Evolutionary conservation across 2,113 vertebrate species (phyloP).

Genomic region (Castor canadensis): DNA sequence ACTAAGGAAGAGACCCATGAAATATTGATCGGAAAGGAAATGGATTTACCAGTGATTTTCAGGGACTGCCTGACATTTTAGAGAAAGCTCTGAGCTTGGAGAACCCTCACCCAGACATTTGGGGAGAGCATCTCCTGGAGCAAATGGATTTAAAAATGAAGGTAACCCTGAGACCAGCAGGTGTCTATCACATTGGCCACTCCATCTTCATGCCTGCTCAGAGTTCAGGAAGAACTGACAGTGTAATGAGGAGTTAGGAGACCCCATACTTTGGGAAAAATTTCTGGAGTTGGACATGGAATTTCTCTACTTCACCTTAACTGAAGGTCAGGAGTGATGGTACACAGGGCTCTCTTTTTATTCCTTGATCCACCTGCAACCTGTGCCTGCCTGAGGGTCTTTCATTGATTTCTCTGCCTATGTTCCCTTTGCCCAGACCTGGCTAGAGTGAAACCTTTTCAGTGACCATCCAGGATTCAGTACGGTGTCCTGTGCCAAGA

Average conservation of each 20-base stretch:
- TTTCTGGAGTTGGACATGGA: background rate
- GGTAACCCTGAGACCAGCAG: background rate
- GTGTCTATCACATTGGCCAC: fast-evolving
- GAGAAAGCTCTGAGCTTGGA: background rate
- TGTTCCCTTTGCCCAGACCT: no score
- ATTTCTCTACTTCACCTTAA: background rate
- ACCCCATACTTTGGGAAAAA: background rate
- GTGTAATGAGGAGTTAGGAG: background rate
- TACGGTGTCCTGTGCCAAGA: background rate
- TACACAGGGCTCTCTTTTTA: background rate
- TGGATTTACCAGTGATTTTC: fast-evolving
- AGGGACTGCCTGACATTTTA: background rate
- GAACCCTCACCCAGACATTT: background rate
- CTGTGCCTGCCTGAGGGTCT: background rate
- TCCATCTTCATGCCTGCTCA: background rate
- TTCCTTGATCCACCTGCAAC: no score
- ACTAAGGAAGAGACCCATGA: background rate
- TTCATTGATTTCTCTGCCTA: background rate
- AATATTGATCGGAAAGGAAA: no score
- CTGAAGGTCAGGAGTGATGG: background rate
- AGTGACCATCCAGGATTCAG: no score
- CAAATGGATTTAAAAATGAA: background rate
- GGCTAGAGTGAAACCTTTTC: background rate
- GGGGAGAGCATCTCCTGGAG: background rate
- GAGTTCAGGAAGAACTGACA: background rate